Percentiles rank a stretch among this genome's conserved stretches.
phyloP scores from a whole-genome alignment of 2,888 invertebrate species.

The Incurvaria masculella region DNA sequence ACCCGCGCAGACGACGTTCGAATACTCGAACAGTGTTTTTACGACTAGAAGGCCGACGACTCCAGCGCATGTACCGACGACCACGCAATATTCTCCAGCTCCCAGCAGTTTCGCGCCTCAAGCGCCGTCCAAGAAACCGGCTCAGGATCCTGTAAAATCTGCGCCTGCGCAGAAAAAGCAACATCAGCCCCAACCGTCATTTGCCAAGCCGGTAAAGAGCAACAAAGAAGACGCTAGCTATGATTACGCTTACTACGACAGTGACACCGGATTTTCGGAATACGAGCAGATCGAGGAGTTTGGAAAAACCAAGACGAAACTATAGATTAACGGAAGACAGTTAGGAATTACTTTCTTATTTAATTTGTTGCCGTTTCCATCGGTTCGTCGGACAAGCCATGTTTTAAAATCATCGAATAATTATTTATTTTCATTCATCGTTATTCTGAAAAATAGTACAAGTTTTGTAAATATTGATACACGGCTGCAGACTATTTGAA shows the following conservation, averaged over 20 bases:
- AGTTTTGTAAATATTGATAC: too few relatives aligned
- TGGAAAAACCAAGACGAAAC: slow-evolving; percentile 55
- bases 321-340: slow-evolving; percentile 21
- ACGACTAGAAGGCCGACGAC: slow-evolving; percentile 14
- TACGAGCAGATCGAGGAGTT: slow-evolving; percentile 62
- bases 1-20: neutral
- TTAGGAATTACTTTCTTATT: neutral
- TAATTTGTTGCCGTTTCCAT: neutral
- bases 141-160: slow-evolving; percentile 21
- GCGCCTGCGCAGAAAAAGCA: neutral
- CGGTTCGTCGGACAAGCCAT: too few relatives aligned
- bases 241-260: slow-evolving; percentile 85
- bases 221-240: slow-evolving; percentile 70
- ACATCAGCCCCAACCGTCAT: slow-evolving; percentile 20
- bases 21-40: neutral
- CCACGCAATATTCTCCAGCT: slow-evolving; percentile 18
- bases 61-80: slow-evolving; percentile 21
- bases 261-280: slow-evolving; percentile 57
- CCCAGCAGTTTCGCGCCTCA: slow-evolving; percentile 9
- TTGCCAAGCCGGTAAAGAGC: slow-evolving; percentile 37
- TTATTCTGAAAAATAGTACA: too few relatives aligned
- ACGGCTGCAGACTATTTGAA: too few relatives aligned
- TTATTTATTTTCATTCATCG: too few relatives aligned
- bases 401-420: too few relatives aligned
- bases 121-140: too few relatives aligned